Conservation (phyloP, 2,797 vertebrate genomes). For the Eulemur coronatus region DNA sequence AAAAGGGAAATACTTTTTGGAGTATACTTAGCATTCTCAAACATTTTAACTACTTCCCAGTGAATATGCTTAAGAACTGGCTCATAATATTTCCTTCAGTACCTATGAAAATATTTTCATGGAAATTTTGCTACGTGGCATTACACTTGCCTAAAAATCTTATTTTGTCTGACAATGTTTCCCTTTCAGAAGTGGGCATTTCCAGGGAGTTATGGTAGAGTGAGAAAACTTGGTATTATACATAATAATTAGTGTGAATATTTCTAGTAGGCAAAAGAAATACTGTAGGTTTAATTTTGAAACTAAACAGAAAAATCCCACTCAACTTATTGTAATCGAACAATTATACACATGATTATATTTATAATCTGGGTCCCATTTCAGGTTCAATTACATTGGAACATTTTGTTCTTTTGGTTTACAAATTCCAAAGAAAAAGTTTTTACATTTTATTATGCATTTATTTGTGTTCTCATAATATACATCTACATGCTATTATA, state of each 20-base stretch:
- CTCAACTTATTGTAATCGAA: not conserved
- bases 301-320: not conserved
- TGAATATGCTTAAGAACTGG: conserved; percentile 18
- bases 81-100: conserved; percentile 38
- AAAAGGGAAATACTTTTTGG: not conserved
- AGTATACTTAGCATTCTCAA: not conserved
- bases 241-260: conserved; percentile 44
- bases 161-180: conserved; percentile 64
- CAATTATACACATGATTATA: not conserved
- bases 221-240: conserved; percentile 22
- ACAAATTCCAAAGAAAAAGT: not conserved
- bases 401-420: not conserved
- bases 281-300: conserved; percentile 38
- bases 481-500: not conserved
- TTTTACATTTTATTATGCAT: not conserved
- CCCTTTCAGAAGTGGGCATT: conserved; percentile 47
- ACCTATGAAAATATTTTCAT: conserved; percentile 67
- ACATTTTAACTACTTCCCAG: conserved; percentile 30
- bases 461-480: not conserved
- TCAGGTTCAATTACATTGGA: not conserved
- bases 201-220: not conserved
- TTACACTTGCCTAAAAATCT: conserved; percentile 39
- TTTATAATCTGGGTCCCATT: conserved; percentile 15
- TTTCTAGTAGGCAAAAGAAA: conserved; percentile 44
- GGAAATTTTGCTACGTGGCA: conserved; percentile 57